A percentile compares a stretch with the other conserved stretches of the same genome.
Evolutionary conservation across 1,140 invertebrate genomes (phyloP).

Genomic region (Anoplolepis gracilipes): DNA sequence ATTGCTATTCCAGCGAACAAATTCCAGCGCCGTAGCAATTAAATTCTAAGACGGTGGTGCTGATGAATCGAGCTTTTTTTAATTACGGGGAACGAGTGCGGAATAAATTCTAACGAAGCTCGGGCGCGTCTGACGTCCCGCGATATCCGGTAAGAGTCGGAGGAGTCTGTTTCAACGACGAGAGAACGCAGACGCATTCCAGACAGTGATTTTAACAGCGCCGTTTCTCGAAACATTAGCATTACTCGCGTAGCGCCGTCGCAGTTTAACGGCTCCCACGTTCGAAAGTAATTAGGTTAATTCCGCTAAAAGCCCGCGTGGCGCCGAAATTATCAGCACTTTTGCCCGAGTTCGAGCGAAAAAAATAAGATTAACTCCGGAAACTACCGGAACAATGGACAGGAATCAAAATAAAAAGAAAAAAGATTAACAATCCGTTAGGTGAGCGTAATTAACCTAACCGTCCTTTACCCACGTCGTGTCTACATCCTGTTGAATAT

Average conservation of each 20-base stretch:
- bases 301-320: constrained; percentile 67
- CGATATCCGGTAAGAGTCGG: constrained; percentile 31
- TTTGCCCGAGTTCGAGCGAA: constrained; percentile 23
- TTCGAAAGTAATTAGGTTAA: constrained; percentile 76
- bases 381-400: constrained; percentile 19
- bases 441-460: constrained; percentile 20
- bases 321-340: constrained; percentile 66
- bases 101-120: constrained; percentile 72
- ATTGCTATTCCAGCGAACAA: constrained; percentile 68
- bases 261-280: constrained; percentile 70
- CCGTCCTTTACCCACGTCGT: neutral
- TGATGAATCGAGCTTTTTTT: constrained; percentile 74
- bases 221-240: constrained; percentile 71
- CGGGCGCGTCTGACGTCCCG: constrained; percentile 13
- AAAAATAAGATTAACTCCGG: constrained; percentile 63
- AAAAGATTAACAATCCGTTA: constrained; percentile 31
- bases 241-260: constrained; percentile 63
- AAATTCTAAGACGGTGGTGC: constrained; percentile 70
- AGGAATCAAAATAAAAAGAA: constrained; percentile 32
- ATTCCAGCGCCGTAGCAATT: constrained; percentile 73
- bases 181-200: constrained; percentile 70
- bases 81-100: constrained; percentile 67
- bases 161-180: constrained; percentile 37
- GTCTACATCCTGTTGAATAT: constrained; percentile 7
- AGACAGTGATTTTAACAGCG: constrained; percentile 75